phyloP scores from a whole-genome alignment of 2,888 invertebrate genomes.

The Aproaerema taeniolella region DNA sequence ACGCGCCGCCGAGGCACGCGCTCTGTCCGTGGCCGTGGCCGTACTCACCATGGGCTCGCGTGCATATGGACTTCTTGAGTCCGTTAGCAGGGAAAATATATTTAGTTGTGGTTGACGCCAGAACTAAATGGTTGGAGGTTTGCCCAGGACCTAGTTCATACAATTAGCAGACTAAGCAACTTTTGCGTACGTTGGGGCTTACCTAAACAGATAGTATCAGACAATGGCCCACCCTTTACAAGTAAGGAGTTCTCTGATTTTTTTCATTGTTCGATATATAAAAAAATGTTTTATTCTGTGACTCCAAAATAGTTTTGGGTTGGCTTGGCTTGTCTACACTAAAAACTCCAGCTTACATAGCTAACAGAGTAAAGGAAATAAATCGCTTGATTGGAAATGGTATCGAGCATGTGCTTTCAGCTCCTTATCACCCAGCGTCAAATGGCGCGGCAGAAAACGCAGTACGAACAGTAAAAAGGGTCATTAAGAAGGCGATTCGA shows the following conservation, averaged over 20 bases:
- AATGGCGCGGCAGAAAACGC: slow-evolving; percentile 22
- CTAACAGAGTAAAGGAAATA: too few relatives aligned
- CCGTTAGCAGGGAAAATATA: not conserved
- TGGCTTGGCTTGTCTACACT: too few relatives aligned
- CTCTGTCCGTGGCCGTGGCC: slow-evolving; percentile 4
- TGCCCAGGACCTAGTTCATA: not conserved
- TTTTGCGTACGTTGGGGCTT: slow-evolving; percentile 12
- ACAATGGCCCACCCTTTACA: slow-evolving; percentile 17
- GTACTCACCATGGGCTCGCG: not conserved
- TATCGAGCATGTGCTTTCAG: slow-evolving; percentile 12
- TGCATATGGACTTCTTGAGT: not conserved
- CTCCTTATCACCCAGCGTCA: slow-evolving; percentile 3
- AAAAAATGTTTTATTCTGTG: too few relatives aligned
- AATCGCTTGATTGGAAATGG: too few relatives aligned
- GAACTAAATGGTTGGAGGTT: not conserved
- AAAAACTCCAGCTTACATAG: too few relatives aligned
- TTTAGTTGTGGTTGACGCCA: slow-evolving; percentile 4
- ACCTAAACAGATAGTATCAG: slow-evolving; percentile 19
- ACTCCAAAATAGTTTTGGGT: too few relatives aligned
- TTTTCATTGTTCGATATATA: too few relatives aligned
- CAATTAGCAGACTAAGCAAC: not conserved
- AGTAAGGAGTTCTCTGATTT: not conserved
- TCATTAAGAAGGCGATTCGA: slow-evolving; percentile 2
- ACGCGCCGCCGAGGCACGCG: slow-evolving; percentile 4
- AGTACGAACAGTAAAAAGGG: slow-evolving; percentile 15